These are phyloP conservation scores for Podargus strigoides DNA, from an alignment of 2,797 vertebrate species.

Conservation along the genomic window DNA sequence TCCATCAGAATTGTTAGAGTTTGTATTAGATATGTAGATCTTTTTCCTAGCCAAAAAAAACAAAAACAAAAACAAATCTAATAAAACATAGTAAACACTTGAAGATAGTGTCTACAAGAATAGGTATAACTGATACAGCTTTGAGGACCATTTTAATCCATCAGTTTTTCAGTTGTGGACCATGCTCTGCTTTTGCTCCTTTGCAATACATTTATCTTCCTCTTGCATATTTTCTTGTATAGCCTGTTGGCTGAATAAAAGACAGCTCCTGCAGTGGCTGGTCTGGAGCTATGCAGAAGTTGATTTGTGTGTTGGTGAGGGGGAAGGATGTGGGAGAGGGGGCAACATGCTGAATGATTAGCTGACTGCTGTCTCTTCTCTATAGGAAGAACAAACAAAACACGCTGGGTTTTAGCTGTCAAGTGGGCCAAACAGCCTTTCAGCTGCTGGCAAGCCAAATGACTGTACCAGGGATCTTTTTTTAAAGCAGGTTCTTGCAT, in stretches of 20 bases:
- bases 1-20: background rate
- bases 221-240: background rate
- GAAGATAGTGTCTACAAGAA: background rate
- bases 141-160: background rate
- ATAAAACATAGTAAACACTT: background rate
- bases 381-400: background rate
- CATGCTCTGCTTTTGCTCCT: background rate
- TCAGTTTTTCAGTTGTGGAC: background rate
- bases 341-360: background rate
- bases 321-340: background rate
- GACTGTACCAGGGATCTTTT: background rate
- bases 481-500: background rate
- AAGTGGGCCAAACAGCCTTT: background rate
- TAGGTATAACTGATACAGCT: background rate
- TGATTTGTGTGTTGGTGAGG: background rate
- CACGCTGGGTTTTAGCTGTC: background rate
- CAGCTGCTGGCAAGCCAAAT: background rate
- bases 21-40: background rate
- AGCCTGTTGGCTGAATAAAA: background rate
- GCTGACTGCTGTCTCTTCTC: background rate
- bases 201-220: background rate
- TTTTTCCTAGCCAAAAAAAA: too few species aligned
- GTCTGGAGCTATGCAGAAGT: background rate
- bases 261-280: background rate
- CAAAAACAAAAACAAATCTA: background rate